phyloP scores from a whole-genome alignment of 2,888 invertebrate species.

The Alcis repandata region DNA sequence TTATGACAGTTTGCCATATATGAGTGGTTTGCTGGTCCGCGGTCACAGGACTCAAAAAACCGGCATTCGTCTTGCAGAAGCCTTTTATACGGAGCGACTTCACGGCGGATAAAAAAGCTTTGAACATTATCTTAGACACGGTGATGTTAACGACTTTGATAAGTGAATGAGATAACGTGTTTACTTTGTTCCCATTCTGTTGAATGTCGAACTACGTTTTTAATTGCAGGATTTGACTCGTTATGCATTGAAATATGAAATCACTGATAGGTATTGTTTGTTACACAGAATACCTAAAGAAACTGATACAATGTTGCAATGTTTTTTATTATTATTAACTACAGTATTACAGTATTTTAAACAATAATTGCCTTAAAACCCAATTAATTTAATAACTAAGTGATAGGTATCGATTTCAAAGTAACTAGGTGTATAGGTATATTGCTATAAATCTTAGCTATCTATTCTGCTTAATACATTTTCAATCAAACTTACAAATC shows the following conservation, averaged over 20 bases:
- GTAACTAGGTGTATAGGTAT: no score
- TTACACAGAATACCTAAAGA: no score
- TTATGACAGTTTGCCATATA: constrained; percentile 85
- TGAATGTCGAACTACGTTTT: constrained; percentile 3
- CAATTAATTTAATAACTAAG: no score
- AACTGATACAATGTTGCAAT: no score
- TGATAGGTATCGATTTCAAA: no score
- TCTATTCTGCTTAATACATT: no score
- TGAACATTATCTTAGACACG: constrained; percentile 66
- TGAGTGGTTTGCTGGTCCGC: constrained; percentile 74
- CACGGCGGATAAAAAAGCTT: constrained; percentile 69
- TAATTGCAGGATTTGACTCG: constrained; percentile 3
- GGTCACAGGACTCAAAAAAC: constrained; percentile 68
- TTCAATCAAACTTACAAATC: neutral
- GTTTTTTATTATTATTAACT: no score
- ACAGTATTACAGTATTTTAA: no score
- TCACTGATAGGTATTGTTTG: neutral
- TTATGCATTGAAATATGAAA: neutral
- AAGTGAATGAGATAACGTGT: constrained; percentile 53
- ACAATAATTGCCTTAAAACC: no score
- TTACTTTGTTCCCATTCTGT: constrained; percentile 28
- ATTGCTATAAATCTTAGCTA: no score
- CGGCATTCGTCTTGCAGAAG: constrained; percentile 64
- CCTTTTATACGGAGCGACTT: constrained; percentile 71
- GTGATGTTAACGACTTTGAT: constrained; percentile 62